phyloP scores from a whole-genome alignment of 2,113 vertebrate species.

The Syngnathus scovelli region DNA sequence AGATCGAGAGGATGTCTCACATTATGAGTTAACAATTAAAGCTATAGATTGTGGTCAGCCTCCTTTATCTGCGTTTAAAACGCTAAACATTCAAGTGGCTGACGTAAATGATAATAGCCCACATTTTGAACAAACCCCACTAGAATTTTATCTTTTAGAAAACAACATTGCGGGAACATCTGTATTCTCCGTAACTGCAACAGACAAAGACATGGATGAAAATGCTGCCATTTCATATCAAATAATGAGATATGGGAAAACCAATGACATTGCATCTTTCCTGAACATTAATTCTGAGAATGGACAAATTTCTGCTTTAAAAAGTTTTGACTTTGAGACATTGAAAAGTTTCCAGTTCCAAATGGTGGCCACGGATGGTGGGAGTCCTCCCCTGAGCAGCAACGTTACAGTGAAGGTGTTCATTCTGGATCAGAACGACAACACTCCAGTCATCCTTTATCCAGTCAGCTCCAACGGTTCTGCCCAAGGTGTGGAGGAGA shows the following conservation, averaged over 20 bases:
- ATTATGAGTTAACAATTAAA: constrained; percentile 45
- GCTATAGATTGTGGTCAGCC: constrained; percentile 45
- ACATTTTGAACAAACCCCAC: constrained; percentile 30
- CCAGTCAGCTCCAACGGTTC: constrained; percentile 52
- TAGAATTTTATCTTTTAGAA: constrained; percentile 50
- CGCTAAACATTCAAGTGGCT: constrained; percentile 37
- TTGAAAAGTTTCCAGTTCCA: constrained; percentile 56
- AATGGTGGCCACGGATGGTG: constrained; percentile 55
- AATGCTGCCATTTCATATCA: constrained; percentile 50
- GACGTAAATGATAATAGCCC: constrained; percentile 65
- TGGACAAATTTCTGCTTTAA: constrained; percentile 14
- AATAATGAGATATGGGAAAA: constrained; percentile 11
- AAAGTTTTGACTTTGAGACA: constrained; percentile 60
- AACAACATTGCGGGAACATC: constrained; percentile 45
- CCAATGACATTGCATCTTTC: constrained; percentile 3
- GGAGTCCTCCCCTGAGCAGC: constrained; percentile 49
- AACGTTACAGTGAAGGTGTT: constrained; percentile 62
- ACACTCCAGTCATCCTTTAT: constrained; percentile 38
- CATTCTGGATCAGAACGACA: constrained; percentile 67
- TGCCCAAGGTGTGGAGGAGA: constrained; percentile 44
- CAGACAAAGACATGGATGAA: constrained; percentile 46
- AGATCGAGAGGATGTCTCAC: constrained; percentile 35
- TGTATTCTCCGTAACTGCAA: constrained; percentile 46
- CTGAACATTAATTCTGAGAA: constrained; percentile 8
- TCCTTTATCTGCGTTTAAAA: constrained; percentile 30